Evolutionary conservation across 2,113 vertebrate genomes (phyloP), one percentile per base, ranked within the genome.

Genomic region (Erythrocebus patas): DNA sequence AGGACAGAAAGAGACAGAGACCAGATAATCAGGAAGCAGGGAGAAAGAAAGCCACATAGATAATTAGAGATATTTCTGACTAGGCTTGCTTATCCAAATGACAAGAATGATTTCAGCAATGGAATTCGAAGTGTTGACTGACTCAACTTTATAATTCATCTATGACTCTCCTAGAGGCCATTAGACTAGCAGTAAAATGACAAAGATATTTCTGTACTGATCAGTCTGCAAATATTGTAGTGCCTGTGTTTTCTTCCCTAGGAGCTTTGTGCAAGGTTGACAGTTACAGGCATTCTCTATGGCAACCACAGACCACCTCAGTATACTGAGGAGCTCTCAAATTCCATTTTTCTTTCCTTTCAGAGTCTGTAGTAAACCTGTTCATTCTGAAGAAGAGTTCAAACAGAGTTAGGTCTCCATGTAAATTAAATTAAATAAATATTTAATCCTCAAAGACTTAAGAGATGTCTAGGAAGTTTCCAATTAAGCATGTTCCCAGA

Each of bases 311-410:
- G 64, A 89, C 13, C 55, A n/a, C 38, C 30, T 59, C 32, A 40
- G 25, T 66, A 82, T 13, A 89, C 14, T 79, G 38, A 91, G 50
- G 43, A 81, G 32, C 11, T 89, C 80, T 89, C 83, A 96, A 92
- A 92, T 80, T 43, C 25, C 75, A 72, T 43, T 94, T 92, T 82
- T 91, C n/a, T 92, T 95, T 93, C 75, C 84, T 32, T 72, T 92
- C 76, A 97, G 64, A 92, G 68, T 80, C 48, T 66, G 48, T 8
- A 66, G 59, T 68, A 86, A 96, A 66, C 45, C 25, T 83, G 20
- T 23, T 2, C 0, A 72, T 30, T 57, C 40, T 55, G n/a, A 97
- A 90, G 13, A 8, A 57, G 12, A 43, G 4, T 83, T 87, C 91
- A 93, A 68, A 82, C 3, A 82, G n/a, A 55, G 23, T 79, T 55